A percentile compares a stretch with the other conserved stretches of the same genome.
phyloP scores from a whole-genome alignment of 2,797 vertebrate species.

The Poecilia gillii region DNA sequence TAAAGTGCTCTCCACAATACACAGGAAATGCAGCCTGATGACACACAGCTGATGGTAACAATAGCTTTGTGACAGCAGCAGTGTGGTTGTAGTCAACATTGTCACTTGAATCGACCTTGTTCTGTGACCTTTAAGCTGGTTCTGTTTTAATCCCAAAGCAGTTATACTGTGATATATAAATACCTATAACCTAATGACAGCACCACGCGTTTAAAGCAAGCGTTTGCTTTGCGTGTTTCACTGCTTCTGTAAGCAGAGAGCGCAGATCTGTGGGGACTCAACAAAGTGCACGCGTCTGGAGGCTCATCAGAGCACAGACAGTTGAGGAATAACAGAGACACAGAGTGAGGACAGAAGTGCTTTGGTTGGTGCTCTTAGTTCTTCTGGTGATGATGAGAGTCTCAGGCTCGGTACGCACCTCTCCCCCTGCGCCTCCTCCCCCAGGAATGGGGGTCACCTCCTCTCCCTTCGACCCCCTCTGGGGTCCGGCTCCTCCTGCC shows the following conservation, averaged over 20 bases:
- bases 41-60: constrained; percentile 65
- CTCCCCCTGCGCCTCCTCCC: constrained; percentile 79
- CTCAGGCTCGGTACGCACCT: constrained; percentile 81
- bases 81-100: constrained; percentile 28
- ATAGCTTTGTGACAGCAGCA: constrained; percentile 48
- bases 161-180: constrained; percentile 17
- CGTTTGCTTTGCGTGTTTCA: constrained; percentile 50
- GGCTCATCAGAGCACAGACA: constrained; percentile 61
- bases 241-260: constrained; percentile 60
- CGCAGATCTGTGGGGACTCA: constrained; percentile 55
- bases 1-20: constrained; percentile 62
- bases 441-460: constrained; percentile 82
- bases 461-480: constrained; percentile 81
- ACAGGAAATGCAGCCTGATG: constrained; percentile 63
- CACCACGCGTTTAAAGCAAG: constrained; percentile 37
- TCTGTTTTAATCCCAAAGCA: constrained; percentile 11
- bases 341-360: constrained; percentile 67
- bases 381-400: constrained; percentile 67
- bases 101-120: neutral
- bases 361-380: constrained; percentile 72
- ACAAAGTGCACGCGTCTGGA: constrained; percentile 59
- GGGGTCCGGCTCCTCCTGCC: constrained; percentile 76
- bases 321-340: constrained; percentile 65
- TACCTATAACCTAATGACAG: constrained; percentile 27
- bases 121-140: neutral